Percentiles rank a stretch among this genome's conserved stretches.
Evolutionary conservation across 1,140 invertebrate genomes (phyloP).

Genomic region (Reticulitermes speratus): DNA sequence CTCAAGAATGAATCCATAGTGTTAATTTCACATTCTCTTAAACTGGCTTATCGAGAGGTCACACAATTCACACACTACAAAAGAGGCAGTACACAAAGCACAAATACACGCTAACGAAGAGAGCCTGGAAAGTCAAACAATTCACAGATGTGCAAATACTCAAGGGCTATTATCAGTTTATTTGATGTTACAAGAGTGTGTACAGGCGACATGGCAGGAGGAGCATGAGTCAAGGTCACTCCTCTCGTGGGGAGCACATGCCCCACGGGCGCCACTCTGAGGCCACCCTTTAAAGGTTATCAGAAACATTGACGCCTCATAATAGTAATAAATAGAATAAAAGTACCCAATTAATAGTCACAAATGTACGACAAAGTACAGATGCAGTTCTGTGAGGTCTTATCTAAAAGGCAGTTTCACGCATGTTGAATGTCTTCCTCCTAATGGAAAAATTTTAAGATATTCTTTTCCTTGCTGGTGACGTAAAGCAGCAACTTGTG

Average conservation of each 20-base stretch:
- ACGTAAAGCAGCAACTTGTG: neutral
- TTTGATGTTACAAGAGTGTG: neutral
- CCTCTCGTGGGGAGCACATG: neutral
- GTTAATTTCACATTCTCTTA: no score
- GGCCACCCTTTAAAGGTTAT: neutral
- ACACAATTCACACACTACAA: no score
- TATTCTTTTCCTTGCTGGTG: neutral
- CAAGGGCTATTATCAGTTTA: neutral
- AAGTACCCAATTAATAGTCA: constrained; percentile 7
- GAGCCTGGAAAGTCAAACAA: no score
- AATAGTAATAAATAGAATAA: neutral
- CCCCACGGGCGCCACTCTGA: neutral
- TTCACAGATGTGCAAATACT: no score
- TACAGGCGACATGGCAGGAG: neutral
- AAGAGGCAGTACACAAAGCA: no score
- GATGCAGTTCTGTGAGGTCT: neutral
- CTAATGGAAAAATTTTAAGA: no score
- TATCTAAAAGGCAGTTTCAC: neutral
- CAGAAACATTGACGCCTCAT: neutral
- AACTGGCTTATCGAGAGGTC: no score
- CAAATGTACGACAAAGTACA: constrained; percentile 8
- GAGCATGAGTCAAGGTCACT: neutral
- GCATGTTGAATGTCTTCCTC: neutral
- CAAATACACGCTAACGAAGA: no score
- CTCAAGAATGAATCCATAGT: no score